Evolutionary conservation across 2,888 invertebrate species (phyloP), one percentile per base, ranked within the genome.

Genomic region (Papilio gigon): DNA sequence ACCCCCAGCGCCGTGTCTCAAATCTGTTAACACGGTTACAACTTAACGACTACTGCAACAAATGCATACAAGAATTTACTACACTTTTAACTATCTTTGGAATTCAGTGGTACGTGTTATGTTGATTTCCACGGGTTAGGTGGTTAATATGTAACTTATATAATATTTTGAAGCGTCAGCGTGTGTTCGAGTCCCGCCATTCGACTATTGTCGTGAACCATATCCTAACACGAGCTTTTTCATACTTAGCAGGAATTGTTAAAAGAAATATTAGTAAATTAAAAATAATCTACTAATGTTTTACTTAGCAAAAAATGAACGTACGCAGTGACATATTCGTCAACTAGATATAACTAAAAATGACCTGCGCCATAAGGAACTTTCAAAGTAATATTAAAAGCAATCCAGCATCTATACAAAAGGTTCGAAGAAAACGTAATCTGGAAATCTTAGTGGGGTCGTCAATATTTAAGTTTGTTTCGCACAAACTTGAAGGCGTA

Each of bases 21-120:
- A 61, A 25, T 61, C 27, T 42, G n/a, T 42, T 42, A 9, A 40
- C 25, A 60, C n/a, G 8, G 22, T 22, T 60, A 60, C 25, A 37
- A 60, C 40, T 60, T 60, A 37, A 37, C 22, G 59, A 40, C 22
- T 12, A 20, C 22, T 20, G 11, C 2, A 6, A 25, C 22, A 8
- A 20, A 25, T 35, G 59, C n/a, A n/a, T 22, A 60, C 37, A 37
- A 3, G 22, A 40, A 22, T 60, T 20, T 25, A 27, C 11, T 27
- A 17, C 27, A 14, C n/a, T 22, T 20, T 50, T 50, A 14, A 50
- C 47, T 50, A 22, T 11, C 47, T 11, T 17, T n/a, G n/a, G n/a
- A n/a, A n/a, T n/a, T 12, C 47, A 25, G 47, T 12, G 4, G 11
- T 4, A 25, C 3, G 25, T 25, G 25, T 12, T 50, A 12, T 12